phyloP scores from a whole-genome alignment of 2,797 vertebrate species.

The Centropyge bicolor region DNA sequence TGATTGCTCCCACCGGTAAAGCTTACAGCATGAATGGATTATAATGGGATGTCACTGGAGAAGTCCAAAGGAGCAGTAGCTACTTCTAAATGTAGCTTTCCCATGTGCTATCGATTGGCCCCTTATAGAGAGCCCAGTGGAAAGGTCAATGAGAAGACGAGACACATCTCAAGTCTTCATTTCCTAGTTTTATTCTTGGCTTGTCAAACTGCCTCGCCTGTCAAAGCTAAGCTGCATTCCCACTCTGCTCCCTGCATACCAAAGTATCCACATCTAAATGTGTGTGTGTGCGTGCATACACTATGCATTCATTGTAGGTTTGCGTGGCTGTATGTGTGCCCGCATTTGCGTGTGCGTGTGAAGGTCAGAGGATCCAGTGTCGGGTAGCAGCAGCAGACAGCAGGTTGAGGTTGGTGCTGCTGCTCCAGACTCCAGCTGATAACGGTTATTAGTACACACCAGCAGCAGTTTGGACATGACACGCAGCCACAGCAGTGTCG shows the following conservation, averaged over 20 bases:
- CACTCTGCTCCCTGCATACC: conserved; percentile 72
- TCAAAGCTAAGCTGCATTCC: conserved; percentile 73
- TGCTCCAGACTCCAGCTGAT: conserved; percentile 62
- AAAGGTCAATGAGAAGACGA: conserved; percentile 81
- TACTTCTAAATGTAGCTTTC: conserved; percentile 75
- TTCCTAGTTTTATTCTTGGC: conserved; percentile 81
- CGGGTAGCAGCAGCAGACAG: conserved; percentile 53
- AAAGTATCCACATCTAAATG: conserved; percentile 59
- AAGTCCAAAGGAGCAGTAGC: conserved; percentile 52
- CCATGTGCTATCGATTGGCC: conserved; percentile 73
- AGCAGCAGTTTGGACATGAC: conserved; percentile 57
- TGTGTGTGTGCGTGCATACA: conserved; percentile 32
- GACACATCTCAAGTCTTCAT: conserved; percentile 77
- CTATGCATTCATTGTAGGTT: conserved; percentile 15
- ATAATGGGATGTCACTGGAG: conserved; percentile 67
- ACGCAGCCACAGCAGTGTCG: conserved; percentile 37
- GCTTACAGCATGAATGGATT: conserved; percentile 46
- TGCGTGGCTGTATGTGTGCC: conserved; percentile 19
- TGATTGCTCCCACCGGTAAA: not conserved
- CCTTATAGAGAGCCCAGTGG: conserved; percentile 54
- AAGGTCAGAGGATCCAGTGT: conserved; percentile 67
- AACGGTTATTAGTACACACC: conserved; percentile 57
- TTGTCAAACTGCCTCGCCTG: conserved; percentile 78
- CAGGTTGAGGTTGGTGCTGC: conserved; percentile 56
- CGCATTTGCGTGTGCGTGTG: conserved; percentile 12